These are phyloP conservation scores for Lucilia sericata DNA, from an alignment of 1,140 invertebrate genomes.

Conservation along the genomic window DNA sequence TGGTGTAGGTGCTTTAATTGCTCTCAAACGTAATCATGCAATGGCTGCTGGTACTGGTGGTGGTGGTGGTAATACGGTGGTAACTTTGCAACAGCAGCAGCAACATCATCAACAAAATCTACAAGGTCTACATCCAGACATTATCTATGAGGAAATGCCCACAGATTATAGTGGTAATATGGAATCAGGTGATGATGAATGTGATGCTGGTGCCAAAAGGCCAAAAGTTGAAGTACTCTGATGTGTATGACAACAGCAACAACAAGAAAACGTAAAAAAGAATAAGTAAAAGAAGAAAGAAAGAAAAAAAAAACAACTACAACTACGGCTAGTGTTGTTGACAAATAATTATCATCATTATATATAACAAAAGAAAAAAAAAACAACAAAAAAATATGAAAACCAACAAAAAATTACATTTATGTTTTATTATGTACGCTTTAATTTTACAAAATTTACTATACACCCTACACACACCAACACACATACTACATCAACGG, in stretches of 20 bases:
- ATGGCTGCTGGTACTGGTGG: slow-evolving; percentile 53
- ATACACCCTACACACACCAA: background rate
- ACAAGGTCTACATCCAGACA: slow-evolving; percentile 60
- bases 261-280: too few relatives aligned
- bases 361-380: slow-evolving; percentile 5
- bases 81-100: slow-evolving; percentile 55
- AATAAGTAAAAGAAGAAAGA: background rate
- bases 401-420: slow-evolving; percentile 4
- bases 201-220: slow-evolving; percentile 59
- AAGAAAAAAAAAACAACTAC: slow-evolving; percentile 29
- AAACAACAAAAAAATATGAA: background rate
- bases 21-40: slow-evolving; percentile 63
- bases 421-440: slow-evolving; percentile 21
- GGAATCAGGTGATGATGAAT: slow-evolving; percentile 55
- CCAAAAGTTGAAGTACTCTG: slow-evolving; percentile 66
- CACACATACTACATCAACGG: background rate
- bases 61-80: slow-evolving; percentile 32
- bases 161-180: slow-evolving; percentile 66
- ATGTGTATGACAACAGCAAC: slow-evolving; percentile 54
- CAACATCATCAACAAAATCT: slow-evolving; percentile 48
- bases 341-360: slow-evolving; percentile 27
- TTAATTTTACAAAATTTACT: slow-evolving; percentile 26
- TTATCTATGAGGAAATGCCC: slow-evolving; percentile 63
- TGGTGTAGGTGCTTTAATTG: slow-evolving; percentile 62
- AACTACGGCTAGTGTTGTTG: slow-evolving; percentile 32